Percentiles rank a stretch among this genome's conserved stretches.
phyloP scores from a whole-genome alignment of 2,113 vertebrate genomes.

The Aspiorhynchus laticeps region DNA sequence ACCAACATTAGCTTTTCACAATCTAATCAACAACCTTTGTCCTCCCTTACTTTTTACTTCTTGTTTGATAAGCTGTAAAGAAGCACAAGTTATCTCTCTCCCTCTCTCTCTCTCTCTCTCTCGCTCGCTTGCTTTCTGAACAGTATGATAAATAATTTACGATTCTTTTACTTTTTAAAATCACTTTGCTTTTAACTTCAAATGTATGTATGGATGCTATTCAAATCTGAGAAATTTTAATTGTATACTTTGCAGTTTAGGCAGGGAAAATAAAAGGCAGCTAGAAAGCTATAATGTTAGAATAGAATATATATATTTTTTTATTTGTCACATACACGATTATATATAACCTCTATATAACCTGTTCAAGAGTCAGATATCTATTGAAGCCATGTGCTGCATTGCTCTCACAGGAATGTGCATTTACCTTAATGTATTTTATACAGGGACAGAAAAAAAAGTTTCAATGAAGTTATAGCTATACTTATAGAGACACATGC shows the following conservation, averaged over 20 bases:
- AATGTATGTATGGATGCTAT: background rate
- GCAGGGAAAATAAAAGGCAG: background rate
- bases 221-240: too few species aligned
- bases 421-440: conserved; percentile 37
- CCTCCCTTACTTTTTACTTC: background rate
- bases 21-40: background rate
- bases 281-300: background rate
- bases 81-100: too few species aligned
- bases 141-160: background rate
- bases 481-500: background rate
- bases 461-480: background rate
- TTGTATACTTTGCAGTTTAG: background rate
- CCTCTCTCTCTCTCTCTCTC: too few species aligned
- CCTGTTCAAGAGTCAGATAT: background rate
- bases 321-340: too few species aligned
- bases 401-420: conserved; percentile 1
- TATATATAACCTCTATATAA: too few species aligned
- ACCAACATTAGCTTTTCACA: background rate
- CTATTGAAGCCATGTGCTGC: background rate
- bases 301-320: too few species aligned
- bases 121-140: background rate
- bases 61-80: background rate
- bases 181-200: background rate
- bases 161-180: background rate
- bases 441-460: conserved; percentile 24